A percentile compares a stretch with the other conserved stretches of the same genome.
These are phyloP conservation scores for Elysia crispata DNA, from an alignment of 2,888 invertebrate species.

Conservation along the genomic window DNA sequence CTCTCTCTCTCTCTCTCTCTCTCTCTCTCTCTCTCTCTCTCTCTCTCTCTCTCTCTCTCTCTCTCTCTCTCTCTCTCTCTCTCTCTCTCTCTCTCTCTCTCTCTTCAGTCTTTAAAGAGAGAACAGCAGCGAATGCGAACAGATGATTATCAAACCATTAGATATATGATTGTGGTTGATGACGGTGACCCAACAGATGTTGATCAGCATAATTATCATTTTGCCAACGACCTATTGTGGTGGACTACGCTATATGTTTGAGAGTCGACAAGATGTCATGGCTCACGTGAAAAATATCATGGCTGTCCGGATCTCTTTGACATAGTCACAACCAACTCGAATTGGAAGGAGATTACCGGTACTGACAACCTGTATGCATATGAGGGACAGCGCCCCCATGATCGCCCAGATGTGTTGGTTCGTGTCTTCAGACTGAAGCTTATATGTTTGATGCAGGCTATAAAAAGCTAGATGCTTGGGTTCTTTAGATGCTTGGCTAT, in stretches of 20 bases:
- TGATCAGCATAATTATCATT: conserved; percentile 57
- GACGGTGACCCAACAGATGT: conserved; percentile 49
- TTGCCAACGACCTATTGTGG: conserved; percentile 70
- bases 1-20: too few relatives aligned
- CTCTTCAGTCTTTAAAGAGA: conserved; percentile 45
- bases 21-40: too few relatives aligned
- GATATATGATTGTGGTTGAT: conserved; percentile 56
- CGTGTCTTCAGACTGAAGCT: conserved; percentile 7
- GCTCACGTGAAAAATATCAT: conserved; percentile 75
- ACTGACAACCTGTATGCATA: background rate
- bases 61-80: too few relatives aligned
- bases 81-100: too few relatives aligned
- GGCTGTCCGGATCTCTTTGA: conserved; percentile 77
- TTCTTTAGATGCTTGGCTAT: background rate
- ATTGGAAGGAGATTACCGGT: conserved; percentile 50
- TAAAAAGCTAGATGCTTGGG: conserved; percentile 59
- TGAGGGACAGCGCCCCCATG: background rate
- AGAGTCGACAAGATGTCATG: conserved; percentile 78
- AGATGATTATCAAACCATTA: conserved; percentile 61
- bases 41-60: too few relatives aligned
- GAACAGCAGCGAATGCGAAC: conserved; percentile 40
- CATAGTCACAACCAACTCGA: conserved; percentile 54
- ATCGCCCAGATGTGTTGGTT: conserved; percentile 21
- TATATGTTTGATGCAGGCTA: conserved; percentile 67
- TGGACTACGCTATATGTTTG: conserved; percentile 72